phyloP scores from a whole-genome alignment of 2,113 vertebrate genomes.

The Pomatostomus ruficeps region DNA sequence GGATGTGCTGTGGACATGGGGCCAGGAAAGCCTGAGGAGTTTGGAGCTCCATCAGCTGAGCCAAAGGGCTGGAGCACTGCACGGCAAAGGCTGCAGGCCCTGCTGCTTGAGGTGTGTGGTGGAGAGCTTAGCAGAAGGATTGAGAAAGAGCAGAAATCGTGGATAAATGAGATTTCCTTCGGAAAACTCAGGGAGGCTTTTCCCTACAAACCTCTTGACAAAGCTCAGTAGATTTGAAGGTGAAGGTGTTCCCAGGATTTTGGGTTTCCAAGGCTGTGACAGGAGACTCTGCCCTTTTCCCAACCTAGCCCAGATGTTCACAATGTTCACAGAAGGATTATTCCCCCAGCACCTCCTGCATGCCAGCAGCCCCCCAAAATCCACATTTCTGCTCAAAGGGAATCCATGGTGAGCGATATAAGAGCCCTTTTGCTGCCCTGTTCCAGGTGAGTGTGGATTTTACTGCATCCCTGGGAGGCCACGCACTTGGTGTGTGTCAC shows the following conservation, averaged over 20 bases:
- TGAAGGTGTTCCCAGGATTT: not conserved
- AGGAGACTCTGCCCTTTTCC: not conserved
- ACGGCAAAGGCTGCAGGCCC: not conserved
- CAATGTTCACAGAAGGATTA: not conserved
- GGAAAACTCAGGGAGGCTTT: not conserved
- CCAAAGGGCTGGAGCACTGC: not conserved
- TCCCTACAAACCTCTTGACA: not conserved
- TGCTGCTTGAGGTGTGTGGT: not conserved
- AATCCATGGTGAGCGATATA: rapidly evolving
- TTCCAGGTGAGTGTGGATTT: not conserved
- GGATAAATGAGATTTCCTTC: not conserved
- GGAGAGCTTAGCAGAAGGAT: not conserved
- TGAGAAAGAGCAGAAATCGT: not conserved
- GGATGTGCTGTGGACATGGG: not conserved
- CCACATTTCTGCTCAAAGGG: too few species aligned
- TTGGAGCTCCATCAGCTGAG: not conserved
- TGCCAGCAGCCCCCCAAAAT: rapidly evolving
- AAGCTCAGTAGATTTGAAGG: not conserved
- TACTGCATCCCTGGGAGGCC: not conserved
- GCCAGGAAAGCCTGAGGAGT: not conserved
- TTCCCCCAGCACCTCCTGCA: not conserved
- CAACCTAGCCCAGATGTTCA: not conserved
- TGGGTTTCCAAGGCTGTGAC: not conserved
- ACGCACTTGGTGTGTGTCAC: not conserved
- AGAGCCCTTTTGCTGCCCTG: not conserved